These are phyloP conservation scores for Riparia riparia DNA, from an alignment of 2,113 vertebrate species.

Conservation along the genomic window DNA sequence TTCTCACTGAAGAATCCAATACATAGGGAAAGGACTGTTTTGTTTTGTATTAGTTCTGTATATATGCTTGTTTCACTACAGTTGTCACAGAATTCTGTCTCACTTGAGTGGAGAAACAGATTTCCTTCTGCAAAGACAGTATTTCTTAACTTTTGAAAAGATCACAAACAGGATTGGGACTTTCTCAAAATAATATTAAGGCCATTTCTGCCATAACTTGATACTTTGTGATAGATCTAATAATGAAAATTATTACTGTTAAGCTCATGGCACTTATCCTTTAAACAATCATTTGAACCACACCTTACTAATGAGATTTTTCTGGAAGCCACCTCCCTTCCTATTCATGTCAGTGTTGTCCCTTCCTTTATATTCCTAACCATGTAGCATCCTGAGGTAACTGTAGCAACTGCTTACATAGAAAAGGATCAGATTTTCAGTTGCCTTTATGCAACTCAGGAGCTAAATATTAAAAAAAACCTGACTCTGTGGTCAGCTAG, in stretches of 20 bases:
- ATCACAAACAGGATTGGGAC: neutral
- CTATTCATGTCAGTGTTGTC: neutral
- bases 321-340: slow-evolving; percentile 43
- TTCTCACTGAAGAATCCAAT: neutral
- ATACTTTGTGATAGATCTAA: neutral
- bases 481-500: neutral
- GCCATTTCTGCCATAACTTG: neutral
- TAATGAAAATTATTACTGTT: neutral
- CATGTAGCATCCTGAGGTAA: neutral
- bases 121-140: neutral
- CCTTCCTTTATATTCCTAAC: neutral
- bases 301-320: slow-evolving; percentile 15
- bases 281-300: slow-evolving; percentile 30
- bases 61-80: neutral
- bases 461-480: neutral
- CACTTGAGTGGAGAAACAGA: neutral
- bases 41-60: neutral
- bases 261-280: neutral
- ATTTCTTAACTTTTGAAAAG: neutral
- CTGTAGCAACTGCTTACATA: neutral
- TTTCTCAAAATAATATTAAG: neutral
- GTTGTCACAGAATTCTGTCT: neutral
- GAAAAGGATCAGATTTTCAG: neutral
- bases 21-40: neutral
- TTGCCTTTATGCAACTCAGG: neutral